phyloP scores from a whole-genome alignment of 2,888 invertebrate genomes.

The Ischnura elegans region DNA sequence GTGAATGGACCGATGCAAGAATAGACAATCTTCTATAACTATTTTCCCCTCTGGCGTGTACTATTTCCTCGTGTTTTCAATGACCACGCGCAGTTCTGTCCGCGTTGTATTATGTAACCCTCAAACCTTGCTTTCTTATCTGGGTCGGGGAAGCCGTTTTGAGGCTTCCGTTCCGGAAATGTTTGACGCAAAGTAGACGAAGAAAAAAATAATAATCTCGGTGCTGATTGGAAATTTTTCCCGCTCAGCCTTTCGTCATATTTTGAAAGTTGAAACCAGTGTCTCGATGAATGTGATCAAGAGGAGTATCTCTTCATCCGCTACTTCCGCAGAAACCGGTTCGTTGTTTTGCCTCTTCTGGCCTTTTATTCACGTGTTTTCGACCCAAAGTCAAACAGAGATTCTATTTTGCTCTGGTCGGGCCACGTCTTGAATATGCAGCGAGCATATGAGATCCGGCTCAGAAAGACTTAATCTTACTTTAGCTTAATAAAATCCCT shows the following conservation, averaged over 20 bases:
- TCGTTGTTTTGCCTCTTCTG: not conserved
- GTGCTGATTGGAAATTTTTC: not conserved
- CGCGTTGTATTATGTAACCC: not conserved
- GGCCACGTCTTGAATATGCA: too few species aligned
- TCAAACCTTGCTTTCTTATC: not conserved
- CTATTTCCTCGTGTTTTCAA: too few species aligned
- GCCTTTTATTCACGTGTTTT: not conserved
- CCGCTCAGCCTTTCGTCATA: not conserved
- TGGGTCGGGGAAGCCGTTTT: not conserved
- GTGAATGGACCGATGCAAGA: too few species aligned
- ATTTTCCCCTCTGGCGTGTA: too few species aligned
- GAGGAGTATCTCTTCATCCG: not conserved
- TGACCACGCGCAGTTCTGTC: not conserved
- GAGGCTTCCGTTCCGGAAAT: not conserved
- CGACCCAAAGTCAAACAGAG: too few species aligned
- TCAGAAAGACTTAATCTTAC: too few species aligned
- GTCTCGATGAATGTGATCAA: not conserved
- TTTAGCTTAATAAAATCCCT: too few species aligned
- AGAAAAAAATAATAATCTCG: not conserved
- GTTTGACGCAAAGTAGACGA: not conserved
- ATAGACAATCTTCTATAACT: too few species aligned
- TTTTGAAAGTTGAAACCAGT: conserved; percentile 20
- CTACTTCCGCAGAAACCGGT: not conserved
- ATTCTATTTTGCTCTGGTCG: too few species aligned
- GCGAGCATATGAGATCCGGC: too few species aligned